Evolutionary conservation across 2,797 vertebrate genomes (phyloP).

Genomic region (Myiotriccus ornatus): DNA sequence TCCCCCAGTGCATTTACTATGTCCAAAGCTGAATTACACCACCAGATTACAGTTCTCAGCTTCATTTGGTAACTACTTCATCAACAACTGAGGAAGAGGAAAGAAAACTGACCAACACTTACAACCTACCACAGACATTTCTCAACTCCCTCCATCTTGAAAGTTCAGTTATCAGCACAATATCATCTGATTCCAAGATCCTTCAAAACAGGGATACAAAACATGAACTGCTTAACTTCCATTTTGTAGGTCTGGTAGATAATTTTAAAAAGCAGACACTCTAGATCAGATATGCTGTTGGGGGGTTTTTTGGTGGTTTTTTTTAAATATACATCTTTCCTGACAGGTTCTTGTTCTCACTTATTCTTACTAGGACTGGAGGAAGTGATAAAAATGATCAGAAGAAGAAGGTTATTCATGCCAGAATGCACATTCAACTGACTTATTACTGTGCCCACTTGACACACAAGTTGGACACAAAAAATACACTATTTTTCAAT

Average conservation of each 20-base stretch:
- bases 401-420: neutral
- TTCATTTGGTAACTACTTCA: neutral
- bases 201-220: neutral
- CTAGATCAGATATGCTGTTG: neutral
- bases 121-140: neutral
- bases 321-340: neutral
- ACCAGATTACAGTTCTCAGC: neutral
- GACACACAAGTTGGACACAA: neutral
- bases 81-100: accelerated
- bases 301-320: too few relatives aligned
- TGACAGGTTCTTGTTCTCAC: neutral
- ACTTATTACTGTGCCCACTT: neutral
- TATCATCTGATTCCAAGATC: neutral
- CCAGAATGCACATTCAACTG: neutral
- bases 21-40: neutral
- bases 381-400: neutral
- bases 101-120: neutral
- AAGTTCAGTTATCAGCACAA: neutral
- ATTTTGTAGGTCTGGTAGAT: neutral
- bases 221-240: neutral
- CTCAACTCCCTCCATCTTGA: neutral
- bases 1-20: neutral
- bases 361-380: neutral
- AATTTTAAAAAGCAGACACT: neutral
- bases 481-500: neutral